These are phyloP conservation scores for Tarsius wallacei DNA, from an alignment of 2,797 vertebrate genomes.

Conservation along the genomic window DNA sequence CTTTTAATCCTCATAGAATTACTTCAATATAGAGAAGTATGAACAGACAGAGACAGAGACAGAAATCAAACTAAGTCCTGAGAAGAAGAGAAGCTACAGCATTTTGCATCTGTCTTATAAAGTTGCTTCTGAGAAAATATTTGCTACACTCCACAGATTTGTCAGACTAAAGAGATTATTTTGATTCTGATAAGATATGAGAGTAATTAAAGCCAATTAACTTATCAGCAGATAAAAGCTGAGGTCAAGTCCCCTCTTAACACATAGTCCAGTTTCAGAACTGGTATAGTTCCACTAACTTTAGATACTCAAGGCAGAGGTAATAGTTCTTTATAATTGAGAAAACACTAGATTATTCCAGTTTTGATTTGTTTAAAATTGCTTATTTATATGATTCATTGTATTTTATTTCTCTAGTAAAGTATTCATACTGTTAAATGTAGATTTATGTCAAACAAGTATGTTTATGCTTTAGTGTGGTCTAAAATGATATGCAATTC, in stretches of 20 bases:
- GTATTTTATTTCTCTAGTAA: constrained; percentile 24
- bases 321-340: background rate
- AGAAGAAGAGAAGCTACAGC: background rate
- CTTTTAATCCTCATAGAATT: background rate
- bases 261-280: background rate
- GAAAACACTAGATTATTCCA: background rate
- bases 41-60: background rate
- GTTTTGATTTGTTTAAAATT: background rate
- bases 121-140: background rate
- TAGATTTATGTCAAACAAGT: background rate
- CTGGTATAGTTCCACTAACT: background rate
- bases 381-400: background rate
- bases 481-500: background rate
- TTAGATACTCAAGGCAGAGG: background rate
- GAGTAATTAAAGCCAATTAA: constrained; percentile 60
- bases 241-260: background rate
- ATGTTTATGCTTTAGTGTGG: background rate
- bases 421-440: background rate
- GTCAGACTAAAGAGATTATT: background rate
- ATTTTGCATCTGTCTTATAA: background rate
- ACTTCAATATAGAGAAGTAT: background rate
- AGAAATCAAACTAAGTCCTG: background rate
- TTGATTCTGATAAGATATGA: constrained; percentile 16
- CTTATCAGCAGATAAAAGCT: constrained; percentile 44
- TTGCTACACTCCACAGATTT: background rate